Base-by-base conservation (phyloP, 1,140 invertebrate species). In the Drosophila lowei region DNA sequence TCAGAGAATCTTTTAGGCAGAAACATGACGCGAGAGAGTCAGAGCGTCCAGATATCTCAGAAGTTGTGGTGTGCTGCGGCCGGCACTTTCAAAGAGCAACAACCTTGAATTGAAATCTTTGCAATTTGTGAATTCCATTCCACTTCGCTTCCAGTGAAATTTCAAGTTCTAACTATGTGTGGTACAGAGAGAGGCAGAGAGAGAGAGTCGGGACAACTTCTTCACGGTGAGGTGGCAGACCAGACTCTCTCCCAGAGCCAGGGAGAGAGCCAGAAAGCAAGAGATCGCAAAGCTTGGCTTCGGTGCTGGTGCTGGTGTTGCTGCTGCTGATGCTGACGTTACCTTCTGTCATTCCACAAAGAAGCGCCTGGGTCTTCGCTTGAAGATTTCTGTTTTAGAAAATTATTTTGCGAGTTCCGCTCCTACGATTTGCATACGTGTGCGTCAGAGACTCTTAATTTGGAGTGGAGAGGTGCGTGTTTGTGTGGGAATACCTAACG, bases 61-160 rank as follows among this genome's bases (percentile, higher is more conserved):
- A 38, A 38, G 34, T 38, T 38, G 34, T 13, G 34, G 9, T 38
- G 11, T 38, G 34, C 11, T 38, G 70, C 59, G 34, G 43, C 30
- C 38, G 8, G 48, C 42, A 60, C 42, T 34, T 38, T 41, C 41
- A 43, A 73, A 89, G 83, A 89, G 78, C 83, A 88, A 79, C 75
- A 88, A 88, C 83, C 83, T 88, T 88, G 84, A 88, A 89, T 79
- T 88, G 64, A 83, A 88, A 57, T 73, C 64, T 88, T 88, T 68
- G 78, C 81, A 86, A 88, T 88, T 86, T 75, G 77, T 83, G 65
- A 85, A 86, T 85, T 85, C 73, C 34, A 38, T 77, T 79, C 57
- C 49, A 65, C 56, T 28, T 41, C 57, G 79, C 79, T 64, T 30
- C 43, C 57, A 60, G 57, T 64, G 57, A 88, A 83, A 86, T 88